phyloP scores from a whole-genome alignment of 2,113 vertebrate species.

The Melospiza melodia region DNA sequence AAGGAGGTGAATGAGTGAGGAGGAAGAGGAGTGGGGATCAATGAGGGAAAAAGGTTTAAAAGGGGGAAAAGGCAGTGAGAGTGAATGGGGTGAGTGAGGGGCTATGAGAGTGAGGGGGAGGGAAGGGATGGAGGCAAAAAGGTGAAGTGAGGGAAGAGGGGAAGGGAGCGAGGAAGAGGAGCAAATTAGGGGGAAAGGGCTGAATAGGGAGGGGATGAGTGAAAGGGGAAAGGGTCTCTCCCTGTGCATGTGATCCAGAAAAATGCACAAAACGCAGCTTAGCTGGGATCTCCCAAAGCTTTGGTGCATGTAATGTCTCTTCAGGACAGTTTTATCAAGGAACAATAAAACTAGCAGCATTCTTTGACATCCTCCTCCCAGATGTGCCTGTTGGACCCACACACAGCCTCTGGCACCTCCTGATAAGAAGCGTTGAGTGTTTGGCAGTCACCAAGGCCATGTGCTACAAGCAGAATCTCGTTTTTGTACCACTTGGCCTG shows the following conservation, averaged over 20 bases:
- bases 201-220: neutral
- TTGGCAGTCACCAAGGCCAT: neutral
- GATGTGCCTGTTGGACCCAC: rapidly evolving
- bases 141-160: neutral
- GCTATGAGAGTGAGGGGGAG: rapidly evolving
- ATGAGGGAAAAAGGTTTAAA: neutral
- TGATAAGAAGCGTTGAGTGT: neutral
- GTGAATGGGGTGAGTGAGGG: too few relatives aligned
- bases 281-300: neutral
- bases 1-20: neutral
- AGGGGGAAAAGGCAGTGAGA: neutral
- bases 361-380: neutral
- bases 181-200: neutral
- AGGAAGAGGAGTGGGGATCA: neutral
- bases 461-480: neutral
- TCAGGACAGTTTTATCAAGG: neutral
- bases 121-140: neutral
- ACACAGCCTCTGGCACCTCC: neutral
- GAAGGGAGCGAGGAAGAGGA: neutral
- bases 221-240: neutral
- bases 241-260: neutral
- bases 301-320: rapidly evolving
- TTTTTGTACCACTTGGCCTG: neutral
- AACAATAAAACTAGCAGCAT: neutral
- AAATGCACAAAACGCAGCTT: neutral